These are phyloP conservation scores for Vollenhovia emeryi DNA, from an alignment of 1,140 invertebrate genomes.

Conservation along the genomic window DNA sequence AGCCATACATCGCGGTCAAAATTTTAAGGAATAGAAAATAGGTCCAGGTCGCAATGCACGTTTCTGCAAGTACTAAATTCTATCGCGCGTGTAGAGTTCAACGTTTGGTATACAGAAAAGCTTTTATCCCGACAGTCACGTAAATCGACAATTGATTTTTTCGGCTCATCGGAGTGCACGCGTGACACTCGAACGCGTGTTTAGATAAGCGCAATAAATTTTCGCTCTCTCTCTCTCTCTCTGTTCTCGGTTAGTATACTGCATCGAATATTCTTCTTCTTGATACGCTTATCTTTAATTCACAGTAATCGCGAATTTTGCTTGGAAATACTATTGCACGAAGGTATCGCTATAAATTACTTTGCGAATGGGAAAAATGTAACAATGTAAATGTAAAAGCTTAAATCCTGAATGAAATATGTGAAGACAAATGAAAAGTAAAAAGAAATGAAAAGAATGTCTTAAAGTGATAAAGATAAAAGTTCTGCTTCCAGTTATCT, in stretches of 20 bases:
- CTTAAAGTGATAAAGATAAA: neutral
- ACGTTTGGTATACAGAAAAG: constrained; percentile 4
- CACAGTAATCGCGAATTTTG: neutral
- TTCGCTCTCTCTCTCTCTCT: too few species aligned
- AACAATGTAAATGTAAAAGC: neutral
- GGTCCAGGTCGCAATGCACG: neutral
- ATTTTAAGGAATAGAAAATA: neutral
- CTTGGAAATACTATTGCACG: neutral
- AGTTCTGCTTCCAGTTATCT: neutral
- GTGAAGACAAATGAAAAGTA: neutral
- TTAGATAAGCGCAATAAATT: constrained; percentile 49
- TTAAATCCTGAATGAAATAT: neutral
- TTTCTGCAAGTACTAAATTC: constrained; percentile 29
- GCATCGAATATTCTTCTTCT: neutral
- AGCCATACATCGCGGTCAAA: neutral
- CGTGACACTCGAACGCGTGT: constrained; percentile 13
- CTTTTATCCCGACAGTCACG: neutral
- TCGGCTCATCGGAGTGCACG: constrained; percentile 1
- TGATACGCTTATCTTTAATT: constrained; percentile 2
- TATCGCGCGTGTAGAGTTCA: neutral
- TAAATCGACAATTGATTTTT: constrained; percentile 31
- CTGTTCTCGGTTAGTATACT: constrained; percentile 20
- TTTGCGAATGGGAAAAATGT: neutral
- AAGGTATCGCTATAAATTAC: neutral
- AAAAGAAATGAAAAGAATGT: neutral